Evolutionary conservation across 2,888 invertebrate genomes (phyloP).

Genomic region (Melinaea menophilus): DNA sequence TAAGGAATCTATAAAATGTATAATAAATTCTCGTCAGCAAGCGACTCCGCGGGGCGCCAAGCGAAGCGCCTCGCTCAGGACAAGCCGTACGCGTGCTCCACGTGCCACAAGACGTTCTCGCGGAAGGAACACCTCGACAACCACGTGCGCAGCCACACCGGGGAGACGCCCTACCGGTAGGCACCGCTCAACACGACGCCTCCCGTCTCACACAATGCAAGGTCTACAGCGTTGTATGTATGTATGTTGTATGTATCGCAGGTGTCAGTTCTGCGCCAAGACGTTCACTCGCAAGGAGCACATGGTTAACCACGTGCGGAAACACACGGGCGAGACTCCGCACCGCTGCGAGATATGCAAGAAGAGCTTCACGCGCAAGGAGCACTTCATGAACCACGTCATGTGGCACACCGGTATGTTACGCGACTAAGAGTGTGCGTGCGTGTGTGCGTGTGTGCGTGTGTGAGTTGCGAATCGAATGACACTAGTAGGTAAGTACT

Average conservation of each 20-base stretch:
- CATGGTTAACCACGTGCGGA: constrained; percentile 87
- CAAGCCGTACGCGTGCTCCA: constrained; percentile 90
- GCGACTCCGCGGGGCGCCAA: constrained; percentile 81
- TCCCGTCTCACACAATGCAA: not conserved
- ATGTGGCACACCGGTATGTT: constrained; percentile 85
- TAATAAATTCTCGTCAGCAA: no score
- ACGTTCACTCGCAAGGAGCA: constrained; percentile 87
- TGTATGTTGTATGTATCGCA: constrained; percentile 39
- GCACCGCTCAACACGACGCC: not conserved
- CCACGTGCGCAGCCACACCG: constrained; percentile 89
- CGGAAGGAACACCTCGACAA: constrained; percentile 92
- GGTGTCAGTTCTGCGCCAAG: constrained; percentile 86
- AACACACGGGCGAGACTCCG: constrained; percentile 87
- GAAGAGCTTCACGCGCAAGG: constrained; percentile 87
- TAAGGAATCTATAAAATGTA: no score
- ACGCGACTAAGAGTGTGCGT: not conserved
- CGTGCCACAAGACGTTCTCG: constrained; percentile 91
- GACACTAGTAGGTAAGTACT: no score
- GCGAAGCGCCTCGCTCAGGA: constrained; percentile 90
- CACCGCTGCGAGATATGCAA: constrained; percentile 88
- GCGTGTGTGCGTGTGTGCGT: no score
- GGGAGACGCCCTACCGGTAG: constrained; percentile 43
- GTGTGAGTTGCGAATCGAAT: no score
- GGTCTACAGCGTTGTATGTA: no score
- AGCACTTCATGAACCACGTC: constrained; percentile 88